Conservation (phyloP, 2,888 invertebrate genomes). For the Cephonodes hylas region DNA sequence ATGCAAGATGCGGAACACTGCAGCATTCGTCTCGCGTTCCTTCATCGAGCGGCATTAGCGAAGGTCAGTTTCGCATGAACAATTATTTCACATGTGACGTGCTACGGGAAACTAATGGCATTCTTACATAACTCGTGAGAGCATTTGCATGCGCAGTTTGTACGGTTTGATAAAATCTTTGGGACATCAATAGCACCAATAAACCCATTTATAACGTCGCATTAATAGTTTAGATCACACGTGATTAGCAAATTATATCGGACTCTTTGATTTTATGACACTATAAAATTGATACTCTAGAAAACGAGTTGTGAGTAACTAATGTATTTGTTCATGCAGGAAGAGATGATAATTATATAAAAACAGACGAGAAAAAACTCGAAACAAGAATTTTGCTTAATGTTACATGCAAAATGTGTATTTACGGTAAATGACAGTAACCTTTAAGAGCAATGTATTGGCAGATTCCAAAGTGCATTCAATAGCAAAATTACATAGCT, state of each 20-base stretch:
- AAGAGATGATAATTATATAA: conserved; percentile 9
- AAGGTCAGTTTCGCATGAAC: conserved; percentile 66
- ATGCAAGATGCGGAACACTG: conserved; percentile 51
- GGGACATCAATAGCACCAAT: conserved; percentile 12
- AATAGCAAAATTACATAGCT: not conserved
- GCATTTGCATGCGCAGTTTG: conserved; percentile 32
- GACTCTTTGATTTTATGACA: conserved; percentile 12
- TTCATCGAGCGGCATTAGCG: conserved; percentile 57
- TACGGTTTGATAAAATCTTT: not conserved
- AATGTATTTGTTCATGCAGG: conserved; percentile 4
- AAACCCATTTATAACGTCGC: conserved; percentile 21
- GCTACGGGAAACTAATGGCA: conserved; percentile 42
- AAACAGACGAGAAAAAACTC: not conserved
- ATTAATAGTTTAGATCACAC: conserved; percentile 15
- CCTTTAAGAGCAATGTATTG: not conserved
- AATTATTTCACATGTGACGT: conserved; percentile 41
- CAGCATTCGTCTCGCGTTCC: conserved; percentile 47
- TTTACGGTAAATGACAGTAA: not conserved
- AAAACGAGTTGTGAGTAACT: conserved; percentile 12
- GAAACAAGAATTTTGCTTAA: not conserved
- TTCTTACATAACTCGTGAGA: conserved; percentile 35
- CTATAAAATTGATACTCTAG: conserved; percentile 13
- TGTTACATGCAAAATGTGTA: not conserved
- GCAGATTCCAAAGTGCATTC: not conserved
- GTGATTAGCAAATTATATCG: conserved; percentile 11